A percentile compares a stretch with the other conserved stretches of the same genome.
These are phyloP conservation scores for Neoarius graeffei DNA, from an alignment of 2,113 vertebrate species.

Conservation along the genomic window DNA sequence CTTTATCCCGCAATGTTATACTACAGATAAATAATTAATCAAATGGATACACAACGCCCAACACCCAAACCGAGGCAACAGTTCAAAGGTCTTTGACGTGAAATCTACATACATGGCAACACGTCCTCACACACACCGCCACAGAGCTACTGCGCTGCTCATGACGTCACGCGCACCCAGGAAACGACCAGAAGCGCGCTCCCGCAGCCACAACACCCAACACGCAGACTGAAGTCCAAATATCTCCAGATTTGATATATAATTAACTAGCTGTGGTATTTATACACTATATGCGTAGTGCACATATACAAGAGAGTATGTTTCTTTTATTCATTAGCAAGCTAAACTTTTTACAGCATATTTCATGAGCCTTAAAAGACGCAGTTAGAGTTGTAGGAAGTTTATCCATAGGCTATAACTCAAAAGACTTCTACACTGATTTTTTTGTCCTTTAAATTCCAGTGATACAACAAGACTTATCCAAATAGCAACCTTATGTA, in stretches of 20 bases:
- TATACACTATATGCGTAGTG: background rate
- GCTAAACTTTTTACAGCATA: background rate
- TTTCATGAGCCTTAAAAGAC: background rate
- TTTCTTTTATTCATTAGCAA: constrained; percentile 1
- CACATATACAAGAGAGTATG: background rate
- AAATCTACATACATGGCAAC: constrained; percentile 14
- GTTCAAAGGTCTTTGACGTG: too few species aligned
- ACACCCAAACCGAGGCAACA: background rate
- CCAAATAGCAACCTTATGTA: background rate
- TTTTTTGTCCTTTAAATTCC: background rate
- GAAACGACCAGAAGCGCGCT: constrained; percentile 53
- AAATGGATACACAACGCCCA: background rate
- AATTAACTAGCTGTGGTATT: background rate
- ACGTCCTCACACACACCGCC: constrained; percentile 16
- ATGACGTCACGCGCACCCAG: constrained; percentile 60
- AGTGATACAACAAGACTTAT: background rate
- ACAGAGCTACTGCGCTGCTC: constrained; percentile 29
- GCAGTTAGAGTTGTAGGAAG: background rate
- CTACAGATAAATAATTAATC: background rate
- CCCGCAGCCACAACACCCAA: constrained; percentile 5
- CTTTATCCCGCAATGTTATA: background rate
- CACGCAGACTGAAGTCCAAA: background rate
- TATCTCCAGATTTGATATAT: background rate
- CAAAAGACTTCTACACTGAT: background rate
- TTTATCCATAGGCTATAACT: background rate